Conservation (phyloP, 2,113 vertebrate species). For the Pygathrix nemaeus region DNA sequence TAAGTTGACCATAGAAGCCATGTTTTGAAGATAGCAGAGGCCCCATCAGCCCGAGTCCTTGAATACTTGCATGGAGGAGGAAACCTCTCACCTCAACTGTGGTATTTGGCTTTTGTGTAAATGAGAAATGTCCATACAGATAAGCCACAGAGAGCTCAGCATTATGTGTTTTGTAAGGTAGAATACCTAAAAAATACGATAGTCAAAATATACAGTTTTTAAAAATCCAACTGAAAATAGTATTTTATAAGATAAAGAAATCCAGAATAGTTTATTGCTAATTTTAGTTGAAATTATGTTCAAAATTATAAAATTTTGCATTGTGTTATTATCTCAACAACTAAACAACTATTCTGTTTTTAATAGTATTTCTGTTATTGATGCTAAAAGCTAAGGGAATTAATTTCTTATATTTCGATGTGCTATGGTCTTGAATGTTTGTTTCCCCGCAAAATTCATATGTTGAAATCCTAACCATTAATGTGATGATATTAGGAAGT, state of each 20-base stretch:
- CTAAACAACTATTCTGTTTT: neutral
- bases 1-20: neutral
- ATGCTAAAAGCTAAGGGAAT: neutral
- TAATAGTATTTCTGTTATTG: neutral
- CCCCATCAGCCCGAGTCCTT: neutral
- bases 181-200: neutral
- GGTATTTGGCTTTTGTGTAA: neutral
- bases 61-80: neutral
- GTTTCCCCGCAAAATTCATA: neutral
- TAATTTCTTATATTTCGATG: neutral
- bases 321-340: neutral
- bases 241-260: neutral
- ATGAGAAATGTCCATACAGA: neutral
- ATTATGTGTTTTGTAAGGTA: neutral
- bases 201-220: neutral
- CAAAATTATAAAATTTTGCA: neutral
- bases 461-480: neutral
- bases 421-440: neutral
- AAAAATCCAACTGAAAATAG: neutral
- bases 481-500: neutral
- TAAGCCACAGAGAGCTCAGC: neutral
- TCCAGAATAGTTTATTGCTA: neutral
- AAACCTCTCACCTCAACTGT: neutral
- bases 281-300: slow-evolving; percentile 4
- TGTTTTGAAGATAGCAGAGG: neutral